phyloP scores from a whole-genome alignment of 2,113 vertebrate genomes.

The Coregonus clupeaformis region DNA sequence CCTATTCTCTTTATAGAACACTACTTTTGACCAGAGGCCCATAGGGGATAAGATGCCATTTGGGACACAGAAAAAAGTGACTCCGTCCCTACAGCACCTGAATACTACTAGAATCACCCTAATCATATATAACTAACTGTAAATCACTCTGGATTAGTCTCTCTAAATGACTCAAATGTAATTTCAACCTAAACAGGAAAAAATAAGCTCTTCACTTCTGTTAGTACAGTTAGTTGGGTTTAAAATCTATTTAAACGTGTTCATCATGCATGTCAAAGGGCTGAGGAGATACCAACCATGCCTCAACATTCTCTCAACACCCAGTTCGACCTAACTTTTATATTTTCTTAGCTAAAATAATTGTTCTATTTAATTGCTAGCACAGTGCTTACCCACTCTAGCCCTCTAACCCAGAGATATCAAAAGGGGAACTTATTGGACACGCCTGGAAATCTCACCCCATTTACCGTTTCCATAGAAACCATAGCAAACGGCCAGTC shows the following conservation, averaged over 20 bases:
- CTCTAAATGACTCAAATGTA: conserved; percentile 11
- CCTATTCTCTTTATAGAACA: no score
- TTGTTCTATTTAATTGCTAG: conserved; percentile 61
- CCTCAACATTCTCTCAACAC: conserved; percentile 28
- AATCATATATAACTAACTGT: no score
- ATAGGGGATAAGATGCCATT: no score
- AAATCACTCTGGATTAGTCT: no score
- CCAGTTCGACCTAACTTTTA: conserved; percentile 20
- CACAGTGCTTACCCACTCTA: conserved; percentile 43
- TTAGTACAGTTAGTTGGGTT: conserved; percentile 20
- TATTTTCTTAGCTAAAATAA: conserved; percentile 19
- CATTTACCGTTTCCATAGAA: conserved; percentile 71
- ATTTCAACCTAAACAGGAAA: background rate
- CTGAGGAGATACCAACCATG: conserved; percentile 12
- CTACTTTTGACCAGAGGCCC: no score
- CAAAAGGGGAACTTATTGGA: conserved; percentile 60
- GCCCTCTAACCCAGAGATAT: conserved; percentile 52
- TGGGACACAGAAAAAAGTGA: conserved; percentile 29
- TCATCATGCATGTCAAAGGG: conserved; percentile 39
- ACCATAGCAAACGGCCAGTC: conserved; percentile 53
- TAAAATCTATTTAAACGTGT: conserved; percentile 37
- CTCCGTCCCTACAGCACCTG: conserved; percentile 19
- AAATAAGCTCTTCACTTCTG: conserved; percentile 42
- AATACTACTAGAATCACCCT: background rate
- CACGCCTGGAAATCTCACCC: conserved; percentile 44